These are phyloP conservation scores for roundworm (Caenorhabditis elegans) DNA, from an alignment of 1,140 invertebrate species.

Conservation along the genomic window DNA sequence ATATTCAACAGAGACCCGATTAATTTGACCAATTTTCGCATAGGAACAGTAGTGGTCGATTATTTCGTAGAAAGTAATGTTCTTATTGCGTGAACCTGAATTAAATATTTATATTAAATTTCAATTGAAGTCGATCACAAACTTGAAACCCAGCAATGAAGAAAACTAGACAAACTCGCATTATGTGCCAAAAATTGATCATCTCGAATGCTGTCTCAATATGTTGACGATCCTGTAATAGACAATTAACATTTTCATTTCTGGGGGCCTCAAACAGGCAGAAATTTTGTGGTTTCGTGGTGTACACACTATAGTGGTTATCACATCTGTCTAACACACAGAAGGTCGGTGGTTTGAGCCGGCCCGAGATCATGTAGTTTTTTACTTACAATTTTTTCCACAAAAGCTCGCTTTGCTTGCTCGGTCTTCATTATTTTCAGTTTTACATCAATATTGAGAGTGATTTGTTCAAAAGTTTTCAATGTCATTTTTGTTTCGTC, in stretches of 20 bases:
- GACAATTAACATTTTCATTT: no score
- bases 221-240: not conserved
- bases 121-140: not conserved
- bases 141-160: slow-evolving; percentile 17
- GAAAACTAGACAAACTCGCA: not conserved
- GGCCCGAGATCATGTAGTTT: no score
- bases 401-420: not conserved
- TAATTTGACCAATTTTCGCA: no score
- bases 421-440: slow-evolving; percentile 20
- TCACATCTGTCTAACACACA: no score
- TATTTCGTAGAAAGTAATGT: not conserved
- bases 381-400: slow-evolving; percentile 7
- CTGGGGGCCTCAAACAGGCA: no score
- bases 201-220: slow-evolving; percentile 7
- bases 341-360: no score
- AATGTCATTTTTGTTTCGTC: not conserved
- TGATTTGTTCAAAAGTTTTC: not conserved
- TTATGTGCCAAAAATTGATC: slow-evolving; percentile 19
- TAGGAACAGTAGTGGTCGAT: no score
- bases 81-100: not conserved
- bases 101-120: not conserved
- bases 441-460: not conserved
- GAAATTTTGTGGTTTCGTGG: no score
- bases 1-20: not conserved
- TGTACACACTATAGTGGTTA: no score